Evolutionary conservation across 2,888 invertebrate genomes (phyloP).

Genomic region (Oscheius onirici): DNA sequence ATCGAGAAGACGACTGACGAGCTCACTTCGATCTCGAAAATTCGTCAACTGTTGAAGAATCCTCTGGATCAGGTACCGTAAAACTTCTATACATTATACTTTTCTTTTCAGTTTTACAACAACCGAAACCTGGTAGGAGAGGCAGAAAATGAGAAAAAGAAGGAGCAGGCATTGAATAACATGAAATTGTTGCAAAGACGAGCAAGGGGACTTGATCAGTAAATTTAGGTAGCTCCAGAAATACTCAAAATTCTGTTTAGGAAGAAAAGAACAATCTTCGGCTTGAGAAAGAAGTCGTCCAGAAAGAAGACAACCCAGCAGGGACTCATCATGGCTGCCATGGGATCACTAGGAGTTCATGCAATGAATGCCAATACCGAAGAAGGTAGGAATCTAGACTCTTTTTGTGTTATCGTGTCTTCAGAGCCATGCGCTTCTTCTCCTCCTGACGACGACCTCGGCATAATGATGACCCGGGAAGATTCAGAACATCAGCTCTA

Average conservation of each 20-base stretch:
- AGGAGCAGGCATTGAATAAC: slow-evolving; percentile 30
- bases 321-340: slow-evolving; percentile 52
- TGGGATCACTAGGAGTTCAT: slow-evolving; percentile 52
- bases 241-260: too few species aligned
- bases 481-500: slow-evolving; percentile 42
- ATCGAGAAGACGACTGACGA: slow-evolving; percentile 55
- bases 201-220: slow-evolving; percentile 34
- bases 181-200: slow-evolving; percentile 40
- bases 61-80: slow-evolving; percentile 44
- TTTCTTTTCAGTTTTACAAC: slow-evolving; percentile 54
- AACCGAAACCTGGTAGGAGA: slow-evolving; percentile 65
- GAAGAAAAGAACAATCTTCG: slow-evolving; percentile 34
- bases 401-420: too few species aligned
- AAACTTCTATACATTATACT: not conserved
- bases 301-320: slow-evolving; percentile 45
- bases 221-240: too few species aligned
- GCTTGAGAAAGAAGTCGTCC: slow-evolving; percentile 36
- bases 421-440: slow-evolving; percentile 7
- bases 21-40: slow-evolving; percentile 49
- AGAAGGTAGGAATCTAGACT: slow-evolving; percentile 33
- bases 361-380: slow-evolving; percentile 27
- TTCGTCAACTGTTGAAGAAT: slow-evolving; percentile 57
- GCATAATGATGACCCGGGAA: slow-evolving; percentile 35
- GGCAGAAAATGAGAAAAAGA: slow-evolving; percentile 50
- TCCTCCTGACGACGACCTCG: slow-evolving; percentile 41